These are phyloP conservation scores for Cotesia typhae DNA, from an alignment of 1,140 invertebrate genomes.

Conservation along the genomic window DNA sequence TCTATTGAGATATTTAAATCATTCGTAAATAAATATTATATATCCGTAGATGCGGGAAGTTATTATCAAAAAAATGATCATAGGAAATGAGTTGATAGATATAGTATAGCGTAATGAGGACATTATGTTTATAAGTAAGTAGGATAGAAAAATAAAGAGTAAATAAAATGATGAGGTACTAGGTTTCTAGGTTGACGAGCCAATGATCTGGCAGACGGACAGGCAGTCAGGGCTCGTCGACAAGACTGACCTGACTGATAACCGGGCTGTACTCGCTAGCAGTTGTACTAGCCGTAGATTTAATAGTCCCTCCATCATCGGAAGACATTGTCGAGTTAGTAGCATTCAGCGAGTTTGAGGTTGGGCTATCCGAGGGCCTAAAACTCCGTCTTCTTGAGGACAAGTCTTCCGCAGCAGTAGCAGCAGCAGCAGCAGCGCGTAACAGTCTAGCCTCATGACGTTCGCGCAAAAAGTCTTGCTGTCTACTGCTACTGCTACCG, in stretches of 20 bases:
- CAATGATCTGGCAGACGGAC: conserved; percentile 53
- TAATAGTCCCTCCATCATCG: conserved; percentile 59
- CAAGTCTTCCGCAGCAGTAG: conserved; percentile 46
- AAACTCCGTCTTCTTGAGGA: conserved; percentile 63
- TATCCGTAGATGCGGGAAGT: not conserved
- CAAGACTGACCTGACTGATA: conserved; percentile 62
- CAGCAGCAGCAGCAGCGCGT: conserved; percentile 44
- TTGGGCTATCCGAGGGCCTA: conserved; percentile 56
- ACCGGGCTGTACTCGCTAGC: conserved; percentile 63
- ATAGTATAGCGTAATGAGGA: not conserved
- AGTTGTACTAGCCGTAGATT: conserved; percentile 61
- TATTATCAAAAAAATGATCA: not conserved
- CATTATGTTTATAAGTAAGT: not conserved
- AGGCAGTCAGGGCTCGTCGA: conserved; percentile 47
- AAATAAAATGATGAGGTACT: not conserved
- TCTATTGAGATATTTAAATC: not conserved
- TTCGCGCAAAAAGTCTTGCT: conserved; percentile 59
- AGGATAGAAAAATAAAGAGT: conserved; percentile 4
- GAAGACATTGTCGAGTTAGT: conserved; percentile 42
- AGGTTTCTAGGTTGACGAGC: conserved; percentile 11
- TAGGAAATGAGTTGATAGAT: not conserved
- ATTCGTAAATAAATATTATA: conserved; percentile 7
- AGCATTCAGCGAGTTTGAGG: not conserved
- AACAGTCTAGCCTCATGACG: conserved; percentile 56
- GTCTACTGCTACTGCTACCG: conserved; percentile 68